These are phyloP conservation scores for Euclidia mi DNA, from an alignment of 2,888 invertebrate species.

Conservation along the genomic window DNA sequence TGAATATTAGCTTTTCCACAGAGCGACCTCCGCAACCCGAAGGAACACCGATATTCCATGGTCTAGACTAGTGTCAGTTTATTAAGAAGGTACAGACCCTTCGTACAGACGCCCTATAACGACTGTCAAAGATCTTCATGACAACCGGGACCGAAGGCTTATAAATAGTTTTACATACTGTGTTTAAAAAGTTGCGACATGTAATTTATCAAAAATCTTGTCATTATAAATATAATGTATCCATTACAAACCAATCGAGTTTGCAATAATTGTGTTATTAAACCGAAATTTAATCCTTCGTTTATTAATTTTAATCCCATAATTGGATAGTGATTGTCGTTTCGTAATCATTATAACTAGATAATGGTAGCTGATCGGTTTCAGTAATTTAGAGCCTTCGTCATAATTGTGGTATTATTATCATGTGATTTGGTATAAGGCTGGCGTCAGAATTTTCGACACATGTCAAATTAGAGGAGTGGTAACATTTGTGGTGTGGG, in stretches of 20 bases:
- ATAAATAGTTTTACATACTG: not conserved
- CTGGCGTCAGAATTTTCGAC: not conserved
- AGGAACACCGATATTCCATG: no score
- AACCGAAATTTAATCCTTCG: conserved; percentile 24
- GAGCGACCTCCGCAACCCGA: no score
- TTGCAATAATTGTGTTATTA: conserved; percentile 33
- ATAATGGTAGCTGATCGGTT: conserved; percentile 10
- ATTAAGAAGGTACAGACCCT: no score
- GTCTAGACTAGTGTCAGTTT: no score
- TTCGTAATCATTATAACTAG: conserved; percentile 13
- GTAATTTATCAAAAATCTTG: conserved; percentile 7
- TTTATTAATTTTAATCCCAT: conserved; percentile 41
- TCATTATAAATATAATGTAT: conserved; percentile 29
- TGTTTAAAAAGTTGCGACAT: not conserved
- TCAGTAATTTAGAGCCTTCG: conserved; percentile 26
- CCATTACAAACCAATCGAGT: conserved; percentile 25
- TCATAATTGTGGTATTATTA: conserved; percentile 10
- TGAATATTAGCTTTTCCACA: no score
- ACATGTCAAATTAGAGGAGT: no score
- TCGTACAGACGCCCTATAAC: no score
- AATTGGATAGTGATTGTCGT: conserved; percentile 34
- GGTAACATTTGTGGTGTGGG: no score
- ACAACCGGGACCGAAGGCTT: no score
- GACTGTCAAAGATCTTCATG: not conserved
- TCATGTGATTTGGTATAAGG: not conserved